Percentiles rank a stretch among this genome's conserved stretches.
phyloP scores from a whole-genome alignment of 2,113 vertebrate species.

The Anguilla japonica region DNA sequence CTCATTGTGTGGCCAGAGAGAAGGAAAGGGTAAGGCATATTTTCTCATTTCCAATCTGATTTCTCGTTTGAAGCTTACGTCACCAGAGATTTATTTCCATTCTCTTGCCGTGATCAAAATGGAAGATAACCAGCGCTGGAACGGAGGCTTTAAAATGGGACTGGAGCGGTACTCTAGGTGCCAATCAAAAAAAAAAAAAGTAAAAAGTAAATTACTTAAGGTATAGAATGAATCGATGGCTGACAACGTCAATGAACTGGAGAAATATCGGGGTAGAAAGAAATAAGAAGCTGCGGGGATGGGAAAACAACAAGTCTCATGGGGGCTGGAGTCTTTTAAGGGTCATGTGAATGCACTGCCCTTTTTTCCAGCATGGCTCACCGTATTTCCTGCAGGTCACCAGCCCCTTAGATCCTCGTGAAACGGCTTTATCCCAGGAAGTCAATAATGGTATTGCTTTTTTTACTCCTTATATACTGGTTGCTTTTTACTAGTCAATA shows the following conservation, averaged over 20 bases:
- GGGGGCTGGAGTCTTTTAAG: background rate
- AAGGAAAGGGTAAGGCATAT: background rate
- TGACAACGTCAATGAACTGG: background rate
- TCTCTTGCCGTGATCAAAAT: background rate
- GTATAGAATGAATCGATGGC: background rate
- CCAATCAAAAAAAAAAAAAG: background rate
- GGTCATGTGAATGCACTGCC: background rate
- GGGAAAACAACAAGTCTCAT: background rate
- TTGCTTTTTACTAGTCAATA: background rate
- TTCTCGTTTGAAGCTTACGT: background rate
- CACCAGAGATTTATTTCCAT: background rate
- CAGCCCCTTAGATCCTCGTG: background rate
- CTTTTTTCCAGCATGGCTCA: background rate
- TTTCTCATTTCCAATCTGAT: background rate
- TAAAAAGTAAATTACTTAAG: background rate
- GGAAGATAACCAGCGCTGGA: background rate
- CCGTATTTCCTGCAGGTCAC: background rate
- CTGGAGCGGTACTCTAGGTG: background rate
- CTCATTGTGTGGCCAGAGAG: background rate
- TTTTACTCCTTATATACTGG: background rate
- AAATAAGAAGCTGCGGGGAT: background rate
- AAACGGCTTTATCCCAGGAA: background rate
- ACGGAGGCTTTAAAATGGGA: background rate
- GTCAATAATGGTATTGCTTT: background rate
- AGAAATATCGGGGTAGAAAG: background rate